These are phyloP conservation scores for Chelonus formosanus DNA, from an alignment of 2,888 invertebrate species.

Conservation along the genomic window DNA sequence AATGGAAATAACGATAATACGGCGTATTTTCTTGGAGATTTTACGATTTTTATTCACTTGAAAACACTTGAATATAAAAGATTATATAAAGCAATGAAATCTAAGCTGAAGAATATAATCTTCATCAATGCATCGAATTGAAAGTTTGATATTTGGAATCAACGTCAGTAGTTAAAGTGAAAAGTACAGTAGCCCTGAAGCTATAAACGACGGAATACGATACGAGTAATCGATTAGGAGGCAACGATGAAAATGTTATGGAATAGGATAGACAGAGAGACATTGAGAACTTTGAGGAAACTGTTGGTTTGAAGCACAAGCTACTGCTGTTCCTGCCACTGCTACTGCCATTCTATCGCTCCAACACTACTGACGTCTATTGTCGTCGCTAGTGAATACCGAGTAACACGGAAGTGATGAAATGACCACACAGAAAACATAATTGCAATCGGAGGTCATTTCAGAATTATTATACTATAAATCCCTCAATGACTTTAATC, in stretches of 20 bases:
- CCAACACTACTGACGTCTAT: slow-evolving; percentile 11
- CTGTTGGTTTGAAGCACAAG: slow-evolving; percentile 18
- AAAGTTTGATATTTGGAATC: too few species aligned
- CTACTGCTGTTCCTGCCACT: slow-evolving; percentile 4
- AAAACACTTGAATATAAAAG: too few species aligned
- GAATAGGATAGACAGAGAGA: slow-evolving; percentile 16
- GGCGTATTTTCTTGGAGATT: neutral
- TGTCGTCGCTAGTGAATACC: slow-evolving; percentile 12
- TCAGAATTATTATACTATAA: slow-evolving; percentile 18
- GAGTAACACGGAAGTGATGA: slow-evolving; percentile 16
- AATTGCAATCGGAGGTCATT: slow-evolving; percentile 20
- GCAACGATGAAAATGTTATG: slow-evolving; percentile 19
- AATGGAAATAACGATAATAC: slow-evolving; percentile 15
- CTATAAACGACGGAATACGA: slow-evolving; percentile 21
- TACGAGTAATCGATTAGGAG: slow-evolving; percentile 30
- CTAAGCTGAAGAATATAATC: too few species aligned
- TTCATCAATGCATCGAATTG: too few species aligned
- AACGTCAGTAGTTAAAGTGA: slow-evolving; percentile 3
- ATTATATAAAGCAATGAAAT: too few species aligned
- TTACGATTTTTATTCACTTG: slow-evolving; percentile 7
- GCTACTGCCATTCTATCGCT: slow-evolving; percentile 9
- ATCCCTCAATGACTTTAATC: neutral
- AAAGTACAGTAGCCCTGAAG: slow-evolving; percentile 18
- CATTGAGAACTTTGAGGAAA: slow-evolving; percentile 21
- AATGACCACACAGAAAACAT: slow-evolving; percentile 27